phyloP scores from a whole-genome alignment of 2,888 invertebrate genomes.

The Amphimallon solstitiale region DNA sequence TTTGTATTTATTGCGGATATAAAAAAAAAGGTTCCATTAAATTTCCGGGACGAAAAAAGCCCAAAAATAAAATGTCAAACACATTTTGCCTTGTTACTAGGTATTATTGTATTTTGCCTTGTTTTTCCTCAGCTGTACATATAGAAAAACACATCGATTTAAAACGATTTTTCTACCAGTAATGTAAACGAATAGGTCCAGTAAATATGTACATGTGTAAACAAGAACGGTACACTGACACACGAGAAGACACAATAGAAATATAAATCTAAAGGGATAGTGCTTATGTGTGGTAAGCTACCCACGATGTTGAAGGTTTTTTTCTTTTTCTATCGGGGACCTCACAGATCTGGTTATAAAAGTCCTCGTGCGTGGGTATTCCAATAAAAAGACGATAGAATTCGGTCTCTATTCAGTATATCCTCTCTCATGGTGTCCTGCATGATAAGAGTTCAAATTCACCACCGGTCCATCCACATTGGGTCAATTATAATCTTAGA shows the following conservation, averaged over 20 bases:
- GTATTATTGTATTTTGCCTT: no score
- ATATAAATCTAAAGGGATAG: constrained; percentile 11
- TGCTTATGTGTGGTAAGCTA: constrained; percentile 13
- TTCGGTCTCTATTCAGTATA: no score
- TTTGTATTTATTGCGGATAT: no score
- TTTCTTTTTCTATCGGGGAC: neutral
- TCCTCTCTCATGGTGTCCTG: no score
- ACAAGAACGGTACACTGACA: constrained; percentile 13
- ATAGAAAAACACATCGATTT: constrained; percentile 4
- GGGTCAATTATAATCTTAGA: no score
- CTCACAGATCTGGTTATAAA: constrained; percentile 18
- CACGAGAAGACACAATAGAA: constrained; percentile 5
- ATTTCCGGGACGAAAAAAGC: no score
- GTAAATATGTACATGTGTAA: constrained; percentile 16
- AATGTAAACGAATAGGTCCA: constrained; percentile 2
- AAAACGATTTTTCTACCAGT: neutral
- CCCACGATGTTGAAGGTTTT: constrained; percentile 8
- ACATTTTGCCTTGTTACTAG: no score
- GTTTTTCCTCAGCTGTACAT: no score
- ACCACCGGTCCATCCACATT: no score
- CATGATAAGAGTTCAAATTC: no score
- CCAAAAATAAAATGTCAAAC: no score
- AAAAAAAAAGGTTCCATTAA: no score
- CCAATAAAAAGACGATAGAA: constrained; percentile 2
- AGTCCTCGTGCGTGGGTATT: constrained; percentile 12